A percentile compares a stretch with the other conserved stretches of the same genome.
These are phyloP conservation scores for Adrianichthys oophorus DNA, from an alignment of 2,797 vertebrate genomes.

Conservation along the genomic window DNA sequence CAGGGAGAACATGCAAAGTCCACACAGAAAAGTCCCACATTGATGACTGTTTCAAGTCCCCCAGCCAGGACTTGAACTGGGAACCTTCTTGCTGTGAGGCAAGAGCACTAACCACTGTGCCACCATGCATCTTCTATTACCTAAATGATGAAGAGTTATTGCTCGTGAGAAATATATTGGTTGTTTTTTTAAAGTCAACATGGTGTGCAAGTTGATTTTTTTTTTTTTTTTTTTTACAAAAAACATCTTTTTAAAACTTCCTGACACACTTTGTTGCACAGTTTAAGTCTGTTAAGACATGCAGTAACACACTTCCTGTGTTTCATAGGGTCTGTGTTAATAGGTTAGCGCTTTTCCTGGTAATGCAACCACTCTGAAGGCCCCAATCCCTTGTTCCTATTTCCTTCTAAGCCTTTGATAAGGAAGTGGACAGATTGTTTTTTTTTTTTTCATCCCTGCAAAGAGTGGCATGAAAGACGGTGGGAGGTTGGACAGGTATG, in stretches of 20 bases:
- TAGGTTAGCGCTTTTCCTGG: constrained; percentile 23
- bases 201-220: too few relatives aligned
- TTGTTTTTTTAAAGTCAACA: too few relatives aligned
- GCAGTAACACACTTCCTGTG: constrained; percentile 21
- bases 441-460: constrained; percentile 30
- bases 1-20: too few relatives aligned
- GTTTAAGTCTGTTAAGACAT: constrained; percentile 9
- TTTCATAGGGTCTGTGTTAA: constrained; percentile 18
- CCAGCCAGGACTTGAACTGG: too few relatives aligned
- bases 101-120: too few relatives aligned
- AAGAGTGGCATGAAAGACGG: constrained; percentile 43
- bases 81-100: too few relatives aligned
- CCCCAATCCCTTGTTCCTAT: constrained; percentile 48
- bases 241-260: background rate
- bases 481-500: constrained; percentile 35
- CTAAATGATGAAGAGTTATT: too few relatives aligned
- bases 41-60: too few relatives aligned
- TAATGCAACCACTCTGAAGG: constrained; percentile 52
- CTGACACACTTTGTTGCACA: background rate
- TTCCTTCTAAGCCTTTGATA: constrained; percentile 62
- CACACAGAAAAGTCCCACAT: too few relatives aligned
- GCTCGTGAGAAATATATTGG: too few relatives aligned
- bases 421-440: constrained; percentile 63
- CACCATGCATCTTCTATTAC: too few relatives aligned
- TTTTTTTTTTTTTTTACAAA: too few relatives aligned